Base-by-base conservation (phyloP, 1,140 invertebrate genomes). In the Melanaphis sacchari region DNA sequence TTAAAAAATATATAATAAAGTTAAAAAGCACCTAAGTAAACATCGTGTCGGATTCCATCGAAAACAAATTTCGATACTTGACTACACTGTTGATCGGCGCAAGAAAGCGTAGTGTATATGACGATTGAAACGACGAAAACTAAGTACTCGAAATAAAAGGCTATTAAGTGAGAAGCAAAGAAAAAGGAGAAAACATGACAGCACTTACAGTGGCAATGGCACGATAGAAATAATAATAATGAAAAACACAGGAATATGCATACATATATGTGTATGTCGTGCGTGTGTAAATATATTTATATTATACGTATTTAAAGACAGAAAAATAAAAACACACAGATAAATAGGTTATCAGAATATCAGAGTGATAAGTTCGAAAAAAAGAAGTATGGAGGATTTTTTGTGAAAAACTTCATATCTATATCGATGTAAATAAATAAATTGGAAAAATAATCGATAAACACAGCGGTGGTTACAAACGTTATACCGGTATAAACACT, bases 61-160 rank as follows among this genome's bases (percentile, higher is more conserved):
- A 21, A 24, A 9, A 36, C 54, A 54, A 38, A 54, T 26, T 40
- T 49, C 26, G 6, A 90, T 90, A 90, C 54, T 90, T 43, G 38
- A 90, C 26, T 22, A 41, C 24, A 59, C 38, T 41, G 38, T 31
- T 59, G 52, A 59, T 40, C 88, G 49, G 4, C 9, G 11, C 15
- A 43, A 88, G 11, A 41, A 87, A 46, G n/a, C 36, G n/a, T 52
- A 38, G n/a, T 88, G n/a, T 52, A 36, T 22, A 9, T 7, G n/a
- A 36, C n/a, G 46, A 52, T 52, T 38, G 87, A 21, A 4, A 89
- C 36, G 88, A 54, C 36, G 87, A 54, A 54, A 54, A 89, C 89
- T 6, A 59, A 90, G 40, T 90, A 59, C 88, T 90, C 54, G 40
- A 90, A 38, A 90, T 59, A 90, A 90, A 90, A 90, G 52, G 54